Percentiles rank a stretch among this genome's conserved stretches.
phyloP scores from a whole-genome alignment of 2,888 invertebrate species.

The Sinopyrophorus schimmeli region DNA sequence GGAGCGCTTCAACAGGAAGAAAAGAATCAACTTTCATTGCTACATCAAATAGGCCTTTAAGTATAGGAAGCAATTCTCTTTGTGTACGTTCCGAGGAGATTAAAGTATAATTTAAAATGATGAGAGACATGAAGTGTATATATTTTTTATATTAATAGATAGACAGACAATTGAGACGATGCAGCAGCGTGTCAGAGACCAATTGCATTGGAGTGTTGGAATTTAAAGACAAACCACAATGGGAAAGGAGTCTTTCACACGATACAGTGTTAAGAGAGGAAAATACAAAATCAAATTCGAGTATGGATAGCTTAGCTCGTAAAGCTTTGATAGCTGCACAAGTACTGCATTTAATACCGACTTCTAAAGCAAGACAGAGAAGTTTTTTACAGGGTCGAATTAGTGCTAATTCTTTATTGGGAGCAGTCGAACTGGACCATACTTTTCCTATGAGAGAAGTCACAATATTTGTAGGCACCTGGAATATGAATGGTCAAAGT shows the following conservation, averaged over 20 bases:
- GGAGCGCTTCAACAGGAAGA: conserved; percentile 25
- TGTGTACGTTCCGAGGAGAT: conserved; percentile 16
- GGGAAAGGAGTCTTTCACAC: conserved; percentile 51
- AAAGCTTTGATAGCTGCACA: conserved; percentile 78
- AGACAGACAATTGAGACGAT: conserved; percentile 40
- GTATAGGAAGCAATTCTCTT: conserved; percentile 41
- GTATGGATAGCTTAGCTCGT: conserved; percentile 71
- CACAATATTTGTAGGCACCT: conserved; percentile 88
- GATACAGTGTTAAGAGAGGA: conserved; percentile 50
- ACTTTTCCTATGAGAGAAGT: conserved; percentile 85
- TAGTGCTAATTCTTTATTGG: conserved; percentile 79
- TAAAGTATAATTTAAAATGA: neutral
- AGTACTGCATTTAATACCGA: conserved; percentile 79
- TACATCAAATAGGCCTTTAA: conserved; percentile 51
- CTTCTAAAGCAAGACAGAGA: conserved; percentile 78
- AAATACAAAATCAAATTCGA: conserved; percentile 38
- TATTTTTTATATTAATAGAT: neutral
- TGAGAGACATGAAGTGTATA: neutral
- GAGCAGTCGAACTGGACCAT: conserved; percentile 81
- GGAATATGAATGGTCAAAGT: conserved; percentile 95
- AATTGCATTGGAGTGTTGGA: conserved; percentile 34
- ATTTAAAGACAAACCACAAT: conserved; percentile 40
- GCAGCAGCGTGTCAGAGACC: conserved; percentile 52
- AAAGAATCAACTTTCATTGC: conserved; percentile 35
- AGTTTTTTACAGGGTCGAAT: conserved; percentile 80